Evolutionary conservation across 2,113 vertebrate species (phyloP).

Genomic region (Sinocyclocheilus rhinocerous): DNA sequence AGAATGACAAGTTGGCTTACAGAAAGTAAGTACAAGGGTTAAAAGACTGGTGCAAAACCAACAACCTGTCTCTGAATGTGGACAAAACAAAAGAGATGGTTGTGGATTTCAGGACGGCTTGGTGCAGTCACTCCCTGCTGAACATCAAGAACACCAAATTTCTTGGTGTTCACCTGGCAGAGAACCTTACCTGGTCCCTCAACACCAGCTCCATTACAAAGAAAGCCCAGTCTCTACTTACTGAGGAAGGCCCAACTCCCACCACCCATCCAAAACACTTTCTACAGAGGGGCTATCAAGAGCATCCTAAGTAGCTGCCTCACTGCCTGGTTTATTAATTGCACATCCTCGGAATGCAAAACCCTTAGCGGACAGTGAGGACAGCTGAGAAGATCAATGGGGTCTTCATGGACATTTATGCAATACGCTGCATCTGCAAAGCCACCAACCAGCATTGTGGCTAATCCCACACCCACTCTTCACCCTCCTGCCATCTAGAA

Average conservation of each 20-base stretch:
- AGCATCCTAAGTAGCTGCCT: not conserved
- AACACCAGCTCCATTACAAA: not conserved
- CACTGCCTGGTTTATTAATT: not conserved
- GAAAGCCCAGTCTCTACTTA: not conserved
- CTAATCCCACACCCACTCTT: not conserved
- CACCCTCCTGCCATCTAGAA: not conserved
- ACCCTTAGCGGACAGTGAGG: not conserved
- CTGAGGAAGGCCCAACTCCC: not conserved
- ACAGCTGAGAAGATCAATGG: not conserved
- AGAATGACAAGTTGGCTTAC: not conserved
- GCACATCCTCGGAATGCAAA: not conserved
- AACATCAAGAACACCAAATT: not conserved
- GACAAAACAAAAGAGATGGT: not conserved
- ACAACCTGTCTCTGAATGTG: not conserved
- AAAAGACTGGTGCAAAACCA: not conserved
- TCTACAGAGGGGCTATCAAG: not conserved
- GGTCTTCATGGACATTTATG: not conserved
- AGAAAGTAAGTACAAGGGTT: constrained; percentile 56
- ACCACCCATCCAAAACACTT: not conserved
- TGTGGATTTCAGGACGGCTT: not conserved
- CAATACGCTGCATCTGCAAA: not conserved
- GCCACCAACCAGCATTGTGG: not conserved
- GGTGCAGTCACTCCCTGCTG: not conserved
- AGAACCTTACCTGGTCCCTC: not conserved
- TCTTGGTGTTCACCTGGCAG: not conserved